Conservation (phyloP, 2,797 vertebrate species). For the Gallinago solitaria region DNA sequence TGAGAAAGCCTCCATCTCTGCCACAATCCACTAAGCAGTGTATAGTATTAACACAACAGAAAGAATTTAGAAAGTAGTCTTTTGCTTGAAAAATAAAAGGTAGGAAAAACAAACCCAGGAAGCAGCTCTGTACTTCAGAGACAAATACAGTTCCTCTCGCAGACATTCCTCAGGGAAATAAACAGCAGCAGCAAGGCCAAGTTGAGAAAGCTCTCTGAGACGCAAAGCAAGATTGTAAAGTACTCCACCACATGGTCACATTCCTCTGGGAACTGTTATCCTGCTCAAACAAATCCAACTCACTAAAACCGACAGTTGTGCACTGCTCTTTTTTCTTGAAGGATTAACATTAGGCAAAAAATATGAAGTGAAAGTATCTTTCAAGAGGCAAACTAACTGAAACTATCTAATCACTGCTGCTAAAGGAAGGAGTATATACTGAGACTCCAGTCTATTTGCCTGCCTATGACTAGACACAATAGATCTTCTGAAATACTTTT, state of each 20-base stretch:
- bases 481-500: neutral
- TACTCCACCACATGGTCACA: slow-evolving; percentile 7
- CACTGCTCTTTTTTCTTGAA: slow-evolving; percentile 28
- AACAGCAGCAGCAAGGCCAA: slow-evolving; percentile 47
- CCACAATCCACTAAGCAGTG: neutral
- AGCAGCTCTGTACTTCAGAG: slow-evolving; percentile 22
- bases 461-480: neutral
- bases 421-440: neutral
- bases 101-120: slow-evolving; percentile 6
- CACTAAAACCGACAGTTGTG: slow-evolving; percentile 57
- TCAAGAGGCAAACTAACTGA: neutral
- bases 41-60: neutral
- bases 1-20: neutral
- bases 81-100: slow-evolving; percentile 33
- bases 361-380: neutral
- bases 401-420: neutral
- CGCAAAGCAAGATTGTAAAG: slow-evolving; percentile 37
- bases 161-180: slow-evolving; percentile 56
- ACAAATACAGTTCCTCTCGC: neutral
- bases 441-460: neutral
- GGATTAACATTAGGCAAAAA: slow-evolving; percentile 38
- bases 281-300: slow-evolving; percentile 64
- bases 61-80: slow-evolving; percentile 4
- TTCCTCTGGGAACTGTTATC: slow-evolving; percentile 60
- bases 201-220: slow-evolving; percentile 45